Evolutionary conservation across 2,888 invertebrate genomes (phyloP).

Genomic region (Chloromyia formosa): DNA sequence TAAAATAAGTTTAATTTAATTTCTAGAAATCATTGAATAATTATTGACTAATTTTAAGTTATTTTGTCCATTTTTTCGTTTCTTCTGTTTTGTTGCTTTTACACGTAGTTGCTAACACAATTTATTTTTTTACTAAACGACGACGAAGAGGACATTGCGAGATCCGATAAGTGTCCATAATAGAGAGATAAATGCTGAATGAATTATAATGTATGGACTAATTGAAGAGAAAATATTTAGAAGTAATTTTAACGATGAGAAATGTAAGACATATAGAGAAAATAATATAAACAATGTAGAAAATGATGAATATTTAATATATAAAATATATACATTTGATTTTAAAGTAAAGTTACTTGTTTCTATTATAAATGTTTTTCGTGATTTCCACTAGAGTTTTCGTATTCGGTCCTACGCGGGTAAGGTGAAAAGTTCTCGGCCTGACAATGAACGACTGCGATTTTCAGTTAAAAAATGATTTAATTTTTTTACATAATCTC

Average conservation of each 20-base stretch:
- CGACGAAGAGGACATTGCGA: not conserved
- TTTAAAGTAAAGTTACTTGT: constrained; percentile 16
- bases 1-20: not conserved
- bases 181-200: constrained; percentile 9
- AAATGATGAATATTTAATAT: constrained; percentile 37
- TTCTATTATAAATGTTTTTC: too few relatives aligned
- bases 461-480: too few relatives aligned
- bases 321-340: constrained; percentile 29
- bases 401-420: too few relatives aligned
- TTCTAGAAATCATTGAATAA: not conserved
- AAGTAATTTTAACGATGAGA: constrained; percentile 27
- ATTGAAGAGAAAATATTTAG: constrained; percentile 13
- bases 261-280: not conserved
- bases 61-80: not conserved
- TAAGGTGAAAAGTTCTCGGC: too few relatives aligned
- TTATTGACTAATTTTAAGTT: constrained; percentile 1
- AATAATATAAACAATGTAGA: constrained; percentile 9
- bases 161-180: not conserved
- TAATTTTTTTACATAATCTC: too few relatives aligned
- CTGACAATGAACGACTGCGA: too few relatives aligned
- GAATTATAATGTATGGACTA: not conserved
- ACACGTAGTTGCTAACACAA: not conserved
- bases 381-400: too few relatives aligned
- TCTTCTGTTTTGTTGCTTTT: not conserved
- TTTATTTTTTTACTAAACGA: not conserved